phyloP scores from a whole-genome alignment of 2,888 invertebrate species.

The Deladenus siricidicola region DNA sequence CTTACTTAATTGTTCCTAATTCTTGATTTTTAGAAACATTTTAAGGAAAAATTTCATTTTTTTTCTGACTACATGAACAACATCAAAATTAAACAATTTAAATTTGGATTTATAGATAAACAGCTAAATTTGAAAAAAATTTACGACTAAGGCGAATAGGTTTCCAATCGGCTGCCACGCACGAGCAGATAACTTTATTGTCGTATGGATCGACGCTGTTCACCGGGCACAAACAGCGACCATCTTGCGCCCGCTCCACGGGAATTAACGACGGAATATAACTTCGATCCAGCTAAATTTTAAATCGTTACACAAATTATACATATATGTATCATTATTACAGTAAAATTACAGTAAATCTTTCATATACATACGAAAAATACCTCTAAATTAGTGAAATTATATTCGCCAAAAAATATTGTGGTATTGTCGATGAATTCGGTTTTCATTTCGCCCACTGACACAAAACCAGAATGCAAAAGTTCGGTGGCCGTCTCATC shows the following conservation, averaged over 20 bases:
- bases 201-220: constrained; percentile 30
- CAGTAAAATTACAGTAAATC: too few relatives aligned
- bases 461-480: constrained; percentile 30
- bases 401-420: constrained; percentile 45
- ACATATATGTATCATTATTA: background rate
- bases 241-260: constrained; percentile 42
- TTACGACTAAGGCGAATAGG: constrained; percentile 30
- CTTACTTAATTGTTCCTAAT: too few relatives aligned
- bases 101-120: too few relatives aligned
- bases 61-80: too few relatives aligned
- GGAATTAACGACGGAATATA: constrained; percentile 51
- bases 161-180: constrained; percentile 50
- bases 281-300: constrained; percentile 33
- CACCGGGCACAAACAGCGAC: constrained; percentile 47
- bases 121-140: too few relatives aligned
- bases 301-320: background rate
- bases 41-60: too few relatives aligned
- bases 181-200: constrained; percentile 43
- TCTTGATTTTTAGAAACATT: too few relatives aligned
- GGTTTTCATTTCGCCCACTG: constrained; percentile 30
- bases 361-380: too few relatives aligned
- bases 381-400: constrained; percentile 46
- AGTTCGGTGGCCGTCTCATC: constrained; percentile 42
- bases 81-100: too few relatives aligned
- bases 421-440: constrained; percentile 37